Evolutionary conservation across 1,140 invertebrate species (phyloP), one percentile per base, ranked within the genome.

Genomic region (Melanaphis sacchari): DNA sequence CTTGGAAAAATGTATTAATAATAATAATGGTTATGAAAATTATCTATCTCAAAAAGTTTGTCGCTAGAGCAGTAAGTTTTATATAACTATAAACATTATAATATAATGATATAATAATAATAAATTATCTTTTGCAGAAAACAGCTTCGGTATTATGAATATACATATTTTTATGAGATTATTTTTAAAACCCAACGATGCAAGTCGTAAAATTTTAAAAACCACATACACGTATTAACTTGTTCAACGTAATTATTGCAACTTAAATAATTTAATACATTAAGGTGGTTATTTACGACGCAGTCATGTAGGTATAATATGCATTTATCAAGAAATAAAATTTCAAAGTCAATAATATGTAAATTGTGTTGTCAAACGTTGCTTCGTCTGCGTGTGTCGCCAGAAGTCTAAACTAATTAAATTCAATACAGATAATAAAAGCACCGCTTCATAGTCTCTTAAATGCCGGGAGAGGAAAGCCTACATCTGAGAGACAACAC

Each of bases 391-490:
- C 21, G 22, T 36, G 4, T 49, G 49, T 54, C 87, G 11, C 21
- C n/a, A 36, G 87, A 22, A 38, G 87, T 89, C 87, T 89, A 89
- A 49, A 89, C 87, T 22, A 89, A 89, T 89, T 40, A 89, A 6
- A 36, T 2, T 89, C n/a, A 54, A 54, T 46, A 46, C 9, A 43
- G 85, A 46, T 43, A 46, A 76, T 76, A 76, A 15, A 76, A 76
- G 11, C 26, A 84, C 6, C 24, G 11, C 82, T 38, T 0, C 41
- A 26, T 18, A 6, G 26, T 26, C 7, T 26, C 26, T 15, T 31
- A n/a, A 46, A n/a, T 88, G 40, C n/a, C 85, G 26, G 7, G n/a
- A 76, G 15, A n/a, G 31, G n/a, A 46, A 2, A 85, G 26, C 15
- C 31, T n/a, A 4, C 31, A 8, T 2, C 46, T 6, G 8, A 40